phyloP scores from a whole-genome alignment of 1,140 invertebrate genomes.

The Zophobas morio region DNA sequence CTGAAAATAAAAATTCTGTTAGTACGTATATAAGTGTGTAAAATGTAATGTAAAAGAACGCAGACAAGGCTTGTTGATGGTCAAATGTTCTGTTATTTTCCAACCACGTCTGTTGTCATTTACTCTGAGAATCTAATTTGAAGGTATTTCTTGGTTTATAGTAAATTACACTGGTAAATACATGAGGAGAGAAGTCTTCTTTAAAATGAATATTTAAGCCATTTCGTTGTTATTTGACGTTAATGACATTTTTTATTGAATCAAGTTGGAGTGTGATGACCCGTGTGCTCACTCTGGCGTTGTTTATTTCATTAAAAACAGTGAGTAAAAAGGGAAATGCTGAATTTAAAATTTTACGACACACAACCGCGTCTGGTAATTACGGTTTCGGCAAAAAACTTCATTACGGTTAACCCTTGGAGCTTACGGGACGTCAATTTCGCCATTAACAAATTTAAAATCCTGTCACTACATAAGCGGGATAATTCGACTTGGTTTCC shows the following conservation, averaged over 20 bases:
- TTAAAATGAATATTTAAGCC: neutral
- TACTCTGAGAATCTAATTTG: too few relatives aligned
- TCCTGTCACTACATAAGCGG: neutral
- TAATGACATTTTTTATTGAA: conserved; percentile 35
- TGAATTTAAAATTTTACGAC: conserved; percentile 37
- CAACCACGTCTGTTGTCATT: too few relatives aligned
- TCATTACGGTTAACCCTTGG: conserved; percentile 35
- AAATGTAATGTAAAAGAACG: too few relatives aligned
- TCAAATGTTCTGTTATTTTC: too few relatives aligned
- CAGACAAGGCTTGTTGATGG: too few relatives aligned
- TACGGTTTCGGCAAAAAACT: conserved; percentile 36
- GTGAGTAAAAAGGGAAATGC: conserved; percentile 27
- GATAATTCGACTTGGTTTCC: conserved; percentile 3
- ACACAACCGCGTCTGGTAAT: conserved; percentile 28
- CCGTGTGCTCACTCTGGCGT: conserved; percentile 15
- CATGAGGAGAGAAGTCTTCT: neutral
- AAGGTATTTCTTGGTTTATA: neutral
- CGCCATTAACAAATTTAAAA: conserved; percentile 33
- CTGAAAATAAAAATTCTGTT: too few relatives aligned
- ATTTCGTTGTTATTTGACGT: neutral
- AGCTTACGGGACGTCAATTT: conserved; percentile 30
- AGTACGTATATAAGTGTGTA: too few relatives aligned
- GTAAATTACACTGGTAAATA: neutral
- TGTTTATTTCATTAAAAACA: conserved; percentile 38
- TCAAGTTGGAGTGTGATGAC: conserved; percentile 18